These are phyloP conservation scores for Seriola rivoliana DNA, from an alignment of 2,113 vertebrate species.

Conservation along the genomic window DNA sequence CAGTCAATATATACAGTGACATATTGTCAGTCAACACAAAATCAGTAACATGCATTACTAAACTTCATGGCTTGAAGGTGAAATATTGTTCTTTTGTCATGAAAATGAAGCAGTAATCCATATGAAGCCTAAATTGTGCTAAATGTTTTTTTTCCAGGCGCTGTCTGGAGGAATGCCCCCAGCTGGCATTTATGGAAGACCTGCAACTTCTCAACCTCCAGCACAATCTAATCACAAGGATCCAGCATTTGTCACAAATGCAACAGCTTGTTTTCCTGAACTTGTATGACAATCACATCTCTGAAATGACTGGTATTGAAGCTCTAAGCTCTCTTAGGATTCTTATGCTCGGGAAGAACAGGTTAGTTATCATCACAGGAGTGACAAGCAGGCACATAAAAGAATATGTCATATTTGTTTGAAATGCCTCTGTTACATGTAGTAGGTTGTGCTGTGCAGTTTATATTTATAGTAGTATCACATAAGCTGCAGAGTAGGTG, in stretches of 20 bases:
- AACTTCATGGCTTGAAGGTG: neutral
- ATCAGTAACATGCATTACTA: neutral
- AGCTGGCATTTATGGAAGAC: conserved; percentile 87
- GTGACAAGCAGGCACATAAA: neutral
- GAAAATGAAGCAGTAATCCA: neutral
- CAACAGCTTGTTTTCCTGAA: conserved; percentile 93
- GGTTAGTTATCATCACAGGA: conserved; percentile 78
- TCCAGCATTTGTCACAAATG: conserved; percentile 91
- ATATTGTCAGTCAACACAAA: too few species aligned
- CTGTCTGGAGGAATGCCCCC: conserved; percentile 88
- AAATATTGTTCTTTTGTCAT: neutral
- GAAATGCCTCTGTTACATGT: neutral
- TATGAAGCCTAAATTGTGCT: neutral
- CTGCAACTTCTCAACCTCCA: conserved; percentile 93
- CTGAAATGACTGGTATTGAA: conserved; percentile 92
- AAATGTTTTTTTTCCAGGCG: conserved; percentile 80
- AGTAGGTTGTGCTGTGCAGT: neutral
- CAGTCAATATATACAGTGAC: neutral
- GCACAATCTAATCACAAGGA: conserved; percentile 91
- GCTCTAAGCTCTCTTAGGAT: conserved; percentile 88
- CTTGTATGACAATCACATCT: conserved; percentile 92
- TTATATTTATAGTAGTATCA: neutral
- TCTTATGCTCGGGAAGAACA: conserved; percentile 95
- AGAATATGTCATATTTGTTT: neutral
- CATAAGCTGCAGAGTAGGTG: neutral